phyloP scores from a whole-genome alignment of 2,888 invertebrate genomes.

The Alentia gelatinosa region DNA sequence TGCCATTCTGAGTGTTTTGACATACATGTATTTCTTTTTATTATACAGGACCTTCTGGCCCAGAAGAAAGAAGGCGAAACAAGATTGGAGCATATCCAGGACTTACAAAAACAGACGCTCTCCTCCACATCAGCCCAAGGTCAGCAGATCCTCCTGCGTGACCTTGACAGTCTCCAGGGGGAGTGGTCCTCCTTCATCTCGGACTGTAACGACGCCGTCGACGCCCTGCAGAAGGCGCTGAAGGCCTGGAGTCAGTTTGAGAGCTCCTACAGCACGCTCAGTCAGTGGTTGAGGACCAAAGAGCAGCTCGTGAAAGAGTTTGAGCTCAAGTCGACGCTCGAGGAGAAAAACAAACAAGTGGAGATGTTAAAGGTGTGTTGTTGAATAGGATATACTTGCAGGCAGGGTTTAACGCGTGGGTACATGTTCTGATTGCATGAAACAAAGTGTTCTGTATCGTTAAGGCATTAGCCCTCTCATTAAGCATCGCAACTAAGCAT shows the following conservation, averaged over 20 bases:
- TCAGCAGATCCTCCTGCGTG: slow-evolving; percentile 83
- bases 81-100: slow-evolving; percentile 81
- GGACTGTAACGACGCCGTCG: slow-evolving; percentile 69
- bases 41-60: slow-evolving; percentile 38
- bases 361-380: slow-evolving; percentile 80
- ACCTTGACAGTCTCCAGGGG: slow-evolving; percentile 92
- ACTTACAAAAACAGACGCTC: slow-evolving; percentile 51
- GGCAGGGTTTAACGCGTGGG: too few relatives aligned
- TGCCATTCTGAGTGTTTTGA: too few relatives aligned
- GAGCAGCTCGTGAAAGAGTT: slow-evolving; percentile 88
- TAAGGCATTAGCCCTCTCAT: too few relatives aligned
- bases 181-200: slow-evolving; percentile 87
- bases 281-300: slow-evolving; percentile 92
- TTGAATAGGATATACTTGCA: too few relatives aligned
- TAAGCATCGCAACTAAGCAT: too few relatives aligned
- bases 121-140: slow-evolving; percentile 60
- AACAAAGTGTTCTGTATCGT: too few relatives aligned
- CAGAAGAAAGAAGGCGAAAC: slow-evolving; percentile 86
- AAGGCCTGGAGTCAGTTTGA: slow-evolving; percentile 96
- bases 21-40: too few relatives aligned
- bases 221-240: slow-evolving; percentile 88
- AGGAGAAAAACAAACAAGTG: slow-evolving; percentile 70
- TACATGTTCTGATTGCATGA: too few relatives aligned
- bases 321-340: slow-evolving; percentile 74
- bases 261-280: slow-evolving; percentile 90